Percentiles rank a stretch among this genome's conserved stretches.
Conservation (phyloP, 2,797 vertebrate genomes). For the Monodelphis domestica region DNA sequence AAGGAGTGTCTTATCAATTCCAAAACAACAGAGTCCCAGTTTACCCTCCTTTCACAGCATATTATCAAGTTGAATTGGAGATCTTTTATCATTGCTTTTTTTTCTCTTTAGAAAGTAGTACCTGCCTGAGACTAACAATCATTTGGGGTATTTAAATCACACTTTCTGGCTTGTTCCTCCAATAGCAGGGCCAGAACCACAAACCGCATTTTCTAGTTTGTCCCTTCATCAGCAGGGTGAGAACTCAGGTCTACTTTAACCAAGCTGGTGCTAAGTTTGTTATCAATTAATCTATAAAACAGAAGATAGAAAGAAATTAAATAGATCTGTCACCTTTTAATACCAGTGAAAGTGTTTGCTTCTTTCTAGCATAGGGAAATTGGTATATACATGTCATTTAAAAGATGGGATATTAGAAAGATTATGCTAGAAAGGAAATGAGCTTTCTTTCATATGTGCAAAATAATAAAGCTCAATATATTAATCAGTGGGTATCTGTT, state of each 20-base stretch:
- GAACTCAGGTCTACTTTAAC: background rate
- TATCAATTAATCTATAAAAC: background rate
- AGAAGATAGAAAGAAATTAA: conserved; percentile 35
- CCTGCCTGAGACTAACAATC: background rate
- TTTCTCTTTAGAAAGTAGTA: background rate
- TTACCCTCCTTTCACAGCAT: conserved; percentile 10
- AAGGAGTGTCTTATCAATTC: background rate
- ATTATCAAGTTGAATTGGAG: background rate
- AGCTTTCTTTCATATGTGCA: background rate
- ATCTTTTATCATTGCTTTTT: background rate
- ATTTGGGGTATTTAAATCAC: background rate
- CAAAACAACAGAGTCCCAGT: background rate
- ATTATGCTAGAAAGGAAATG: background rate
- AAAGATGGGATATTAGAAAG: background rate
- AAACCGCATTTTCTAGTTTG: background rate
- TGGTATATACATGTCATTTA: background rate
- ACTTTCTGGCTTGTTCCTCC: background rate
- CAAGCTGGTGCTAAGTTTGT: background rate
- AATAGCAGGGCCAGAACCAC: background rate
- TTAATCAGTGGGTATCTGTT: background rate
- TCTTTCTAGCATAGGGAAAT: conserved; percentile 2
- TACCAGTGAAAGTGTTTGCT: conserved; percentile 21
- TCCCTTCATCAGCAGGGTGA: background rate
- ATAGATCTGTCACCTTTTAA: conserved; percentile 26
- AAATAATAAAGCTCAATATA: background rate